Base-by-base conservation (phyloP, 2,888 invertebrate species). In the Andrena chrysosceles region DNA sequence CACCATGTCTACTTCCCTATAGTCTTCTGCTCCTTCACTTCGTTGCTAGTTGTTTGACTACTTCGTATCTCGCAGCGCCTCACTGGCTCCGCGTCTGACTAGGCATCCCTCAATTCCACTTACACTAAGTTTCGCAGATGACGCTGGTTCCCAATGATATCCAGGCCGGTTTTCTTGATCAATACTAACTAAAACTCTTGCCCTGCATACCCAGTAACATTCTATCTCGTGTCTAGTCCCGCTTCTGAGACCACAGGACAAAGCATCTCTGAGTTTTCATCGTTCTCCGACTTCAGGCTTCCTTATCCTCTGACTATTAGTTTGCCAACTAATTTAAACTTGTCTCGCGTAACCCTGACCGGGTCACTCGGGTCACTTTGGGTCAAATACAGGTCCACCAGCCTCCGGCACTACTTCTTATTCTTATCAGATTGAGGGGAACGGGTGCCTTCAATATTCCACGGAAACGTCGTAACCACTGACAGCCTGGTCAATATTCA, bases 401-500 rank as follows among this genome's bases (percentile, higher is more conserved):
- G 26, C 23, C 56, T 23, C 56, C 23, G 26, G 26, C 2, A 26
- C 20, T 23, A 3, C 56, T 23, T 20, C 23, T 23, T 56, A 56
- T 56, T 23, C 20, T 23, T 26, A 56, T 42, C 23, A 13, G 56
- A 20, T 35, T n/a, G 2, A 6, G 2, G 26, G 16, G 62, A 62
- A 62, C n/a, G 49, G 26, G 10, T 6, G 5, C n/a, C 33, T 8
- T 6, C 56, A 42, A 59, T 77, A 66, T 64, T 64, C 33, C 4
- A 56, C n/a, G 31, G 6, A 33, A 20, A 4, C 64, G 35, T 20
- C 63, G 64, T 66, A 72, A 64, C 35, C 33, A 54, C 26, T 26
- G 31, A 20, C 71, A 33, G 64, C 66, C 23, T 60, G 66, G 66
- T 66, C 60, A 74, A 60, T 74, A 75, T 75, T 75, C 77, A 49